Conservation (phyloP, 2,797 vertebrate species). For the Manis crassicaudata region DNA sequence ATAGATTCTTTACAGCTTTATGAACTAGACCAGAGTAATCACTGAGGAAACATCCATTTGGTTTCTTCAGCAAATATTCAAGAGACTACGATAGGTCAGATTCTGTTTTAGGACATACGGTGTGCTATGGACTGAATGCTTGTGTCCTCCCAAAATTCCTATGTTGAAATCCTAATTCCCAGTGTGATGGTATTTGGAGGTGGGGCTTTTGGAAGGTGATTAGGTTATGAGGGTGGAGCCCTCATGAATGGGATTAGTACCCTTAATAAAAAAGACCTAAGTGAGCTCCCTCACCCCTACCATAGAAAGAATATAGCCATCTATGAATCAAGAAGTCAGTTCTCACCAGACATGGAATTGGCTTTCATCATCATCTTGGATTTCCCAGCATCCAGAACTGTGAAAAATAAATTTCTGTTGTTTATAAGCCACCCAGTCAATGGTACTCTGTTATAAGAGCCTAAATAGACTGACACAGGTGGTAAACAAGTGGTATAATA, state of each 20-base stretch:
- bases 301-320: not conserved
- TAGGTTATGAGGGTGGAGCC: not conserved
- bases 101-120: not conserved
- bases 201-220: not conserved
- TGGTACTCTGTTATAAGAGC: not conserved
- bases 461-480: not conserved
- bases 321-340: not conserved
- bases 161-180: not conserved
- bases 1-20: not conserved
- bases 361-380: not conserved
- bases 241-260: not conserved
- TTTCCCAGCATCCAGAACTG: not conserved
- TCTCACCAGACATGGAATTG: not conserved
- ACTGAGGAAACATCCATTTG: not conserved
- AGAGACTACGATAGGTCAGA: not conserved
- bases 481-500: not conserved
- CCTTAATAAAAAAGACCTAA: not conserved
- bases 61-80: not conserved
- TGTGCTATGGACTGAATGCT: not conserved
- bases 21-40: not conserved
- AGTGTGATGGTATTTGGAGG: not conserved
- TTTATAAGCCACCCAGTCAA: not conserved
- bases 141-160: not conserved
- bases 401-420: not conserved
- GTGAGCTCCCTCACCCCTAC: not conserved